These are phyloP conservation scores for Orius insidiosus DNA, from an alignment of 1,140 invertebrate species.

Conservation along the genomic window DNA sequence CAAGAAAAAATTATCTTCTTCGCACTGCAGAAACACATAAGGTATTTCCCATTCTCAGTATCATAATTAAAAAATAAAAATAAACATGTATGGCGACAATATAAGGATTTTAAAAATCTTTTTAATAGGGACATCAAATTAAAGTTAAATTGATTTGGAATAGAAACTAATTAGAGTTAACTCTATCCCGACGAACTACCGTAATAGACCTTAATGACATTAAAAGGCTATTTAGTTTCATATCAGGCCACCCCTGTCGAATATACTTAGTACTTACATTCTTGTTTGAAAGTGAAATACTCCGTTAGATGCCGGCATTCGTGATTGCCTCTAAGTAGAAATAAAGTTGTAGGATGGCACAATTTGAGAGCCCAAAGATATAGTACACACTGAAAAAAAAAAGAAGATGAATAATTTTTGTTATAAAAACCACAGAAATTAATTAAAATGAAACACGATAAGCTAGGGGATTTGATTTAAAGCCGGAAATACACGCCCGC, in stretches of 20 bases:
- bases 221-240: constrained; percentile 1
- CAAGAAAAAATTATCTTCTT: too few relatives aligned
- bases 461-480: too few relatives aligned
- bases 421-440: constrained; percentile 19
- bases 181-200: too few relatives aligned
- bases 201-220: constrained; percentile 6
- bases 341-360: constrained; percentile 95
- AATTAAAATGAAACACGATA: constrained; percentile 3
- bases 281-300: constrained; percentile 99
- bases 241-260: constrained; percentile 3
- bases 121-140: too few relatives aligned
- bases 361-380: constrained; percentile 99
- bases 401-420: constrained; percentile 6
- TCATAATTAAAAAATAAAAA: too few relatives aligned
- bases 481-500: too few relatives aligned
- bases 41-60: too few relatives aligned
- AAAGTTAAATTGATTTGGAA: too few relatives aligned
- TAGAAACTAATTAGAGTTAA: too few relatives aligned
- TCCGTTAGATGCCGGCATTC: constrained; percentile 99
- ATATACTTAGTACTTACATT: constrained; percentile 90
- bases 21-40: too few relatives aligned
- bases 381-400: constrained; percentile 83
- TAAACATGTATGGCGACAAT: too few relatives aligned
- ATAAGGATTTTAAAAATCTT: too few relatives aligned
- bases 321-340: constrained; percentile 97